These are phyloP conservation scores for Dione juno DNA, from an alignment of 2,888 invertebrate species.

Conservation along the genomic window DNA sequence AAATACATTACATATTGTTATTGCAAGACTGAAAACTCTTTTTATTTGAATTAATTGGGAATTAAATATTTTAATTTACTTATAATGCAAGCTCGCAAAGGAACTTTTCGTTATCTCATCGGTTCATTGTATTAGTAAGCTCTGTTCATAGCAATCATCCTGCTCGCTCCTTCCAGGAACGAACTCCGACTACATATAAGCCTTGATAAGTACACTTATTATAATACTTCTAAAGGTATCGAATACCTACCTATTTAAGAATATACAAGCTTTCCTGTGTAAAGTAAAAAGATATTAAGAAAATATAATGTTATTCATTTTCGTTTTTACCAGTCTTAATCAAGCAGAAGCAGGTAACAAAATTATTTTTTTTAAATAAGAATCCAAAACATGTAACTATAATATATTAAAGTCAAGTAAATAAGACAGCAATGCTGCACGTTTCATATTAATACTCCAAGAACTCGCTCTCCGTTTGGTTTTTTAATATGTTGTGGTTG, in stretches of 20 bases:
- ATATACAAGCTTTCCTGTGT: too few species aligned
- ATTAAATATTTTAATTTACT: not conserved
- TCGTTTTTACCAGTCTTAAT: not conserved
- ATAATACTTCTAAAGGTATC: slow-evolving; percentile 11
- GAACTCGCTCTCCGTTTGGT: not conserved
- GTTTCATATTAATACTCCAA: slow-evolving; percentile 10
- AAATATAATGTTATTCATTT: not conserved
- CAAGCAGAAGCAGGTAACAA: not conserved
- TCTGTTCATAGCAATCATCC: slow-evolving; percentile 54
- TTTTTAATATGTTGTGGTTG: not conserved
- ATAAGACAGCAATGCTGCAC: not conserved
- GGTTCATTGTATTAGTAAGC: slow-evolving; percentile 54
- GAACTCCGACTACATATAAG: slow-evolving; percentile 48
- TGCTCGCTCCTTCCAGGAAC: slow-evolving; percentile 61
- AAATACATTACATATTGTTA: too few species aligned
- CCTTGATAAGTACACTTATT: slow-evolving; percentile 22
- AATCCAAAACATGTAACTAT: not conserved
- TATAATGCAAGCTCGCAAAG: slow-evolving; percentile 42
- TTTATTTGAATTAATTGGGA: too few species aligned
- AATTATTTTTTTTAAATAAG: not conserved
- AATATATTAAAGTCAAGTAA: not conserved
- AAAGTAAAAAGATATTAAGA: not conserved
- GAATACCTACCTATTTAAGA: not conserved
- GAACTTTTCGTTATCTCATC: slow-evolving; percentile 70
- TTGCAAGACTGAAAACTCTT: too few species aligned